Base-by-base conservation (phyloP, 2,888 invertebrate genomes). In the Cerastis leucographa region DNA sequence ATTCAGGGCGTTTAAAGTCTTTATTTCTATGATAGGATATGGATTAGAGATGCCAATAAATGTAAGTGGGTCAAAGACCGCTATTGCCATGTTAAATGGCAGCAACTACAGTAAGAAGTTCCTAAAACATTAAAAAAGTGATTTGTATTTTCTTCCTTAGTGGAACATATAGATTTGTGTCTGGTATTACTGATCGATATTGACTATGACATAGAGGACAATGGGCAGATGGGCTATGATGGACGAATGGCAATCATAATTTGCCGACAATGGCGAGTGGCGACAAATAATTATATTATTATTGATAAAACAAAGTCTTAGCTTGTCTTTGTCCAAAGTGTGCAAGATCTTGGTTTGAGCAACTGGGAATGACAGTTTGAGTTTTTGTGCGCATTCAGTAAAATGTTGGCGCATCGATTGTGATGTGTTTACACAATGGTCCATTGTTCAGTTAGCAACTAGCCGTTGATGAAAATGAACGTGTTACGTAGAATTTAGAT, bases 351-450 rank as follows among this genome's bases (percentile, higher is more conserved):
- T 29, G 4, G 7, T 62, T 35, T 42, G 11, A 68, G 40, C n/a
- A 70, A 42, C n/a, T 67, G 9, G 14, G 46, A 29, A 42, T 49
- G 22, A 29, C 7, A 19, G 17, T 44, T 49, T 19, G 22, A 3
- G 5, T 77, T 29, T 67, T 64, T 68, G n/a, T 64, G 46, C 22
- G 11, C 9, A 51, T 12, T 61, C 42, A 44, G 5, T 42, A 17
- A 71, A 54, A 54, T 59, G 6, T 29, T 76, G 71, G 68, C 7
- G 25, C 44, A 69, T 61, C 9, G 54, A 29, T 65, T 61, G 62
- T 42, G 17, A 22, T 40, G 49, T 29, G 66, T 83, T 72, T 83
- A 83, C 83, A 83, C 83, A 83, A 72, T 82, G 78, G 78, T 65
- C 83, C 75, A 83, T 66, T 74, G 59, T 56, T 56, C 56, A 71